phyloP scores from a whole-genome alignment of 2,888 invertebrate genomes.

The Philhelius pedissequus region DNA sequence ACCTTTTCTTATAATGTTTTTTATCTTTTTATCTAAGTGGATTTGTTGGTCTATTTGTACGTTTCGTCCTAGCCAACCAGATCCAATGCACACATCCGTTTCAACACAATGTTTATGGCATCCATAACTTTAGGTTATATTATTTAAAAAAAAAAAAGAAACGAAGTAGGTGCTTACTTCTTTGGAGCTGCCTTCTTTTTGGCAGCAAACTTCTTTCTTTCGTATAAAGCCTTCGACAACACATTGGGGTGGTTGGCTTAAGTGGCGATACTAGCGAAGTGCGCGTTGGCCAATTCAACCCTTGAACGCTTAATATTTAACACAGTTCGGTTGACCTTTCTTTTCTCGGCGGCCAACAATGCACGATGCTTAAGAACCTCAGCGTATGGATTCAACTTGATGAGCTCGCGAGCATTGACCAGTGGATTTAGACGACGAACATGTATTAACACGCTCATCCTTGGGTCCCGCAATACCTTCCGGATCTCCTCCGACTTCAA shows the following conservation, averaged over 20 bases:
- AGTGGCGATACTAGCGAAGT: slow-evolving; percentile 76
- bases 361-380: slow-evolving; percentile 94
- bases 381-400: slow-evolving; percentile 95
- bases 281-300: slow-evolving; percentile 77
- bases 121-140: too few relatives aligned
- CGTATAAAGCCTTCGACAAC: slow-evolving; percentile 73
- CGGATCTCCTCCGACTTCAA: slow-evolving; percentile 97
- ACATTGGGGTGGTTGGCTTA: slow-evolving; percentile 76
- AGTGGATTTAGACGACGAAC: slow-evolving; percentile 97
- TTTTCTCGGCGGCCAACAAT: slow-evolving; percentile 84
- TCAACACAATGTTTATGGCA: too few relatives aligned
- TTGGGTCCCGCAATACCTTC: slow-evolving; percentile 92
- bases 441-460: slow-evolving; percentile 87
- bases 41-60: too few relatives aligned
- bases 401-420: slow-evolving; percentile 92
- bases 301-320: slow-evolving; percentile 86
- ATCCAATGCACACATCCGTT: too few relatives aligned
- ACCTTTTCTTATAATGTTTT: too few relatives aligned
- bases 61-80: too few relatives aligned
- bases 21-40: too few relatives aligned
- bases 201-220: slow-evolving; percentile 75
- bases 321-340: slow-evolving; percentile 82
- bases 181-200: too few relatives aligned
- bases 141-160: too few relatives aligned
- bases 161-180: slow-evolving; percentile 69